Percentiles rank a stretch among this genome's conserved stretches.
phyloP scores from a whole-genome alignment of 2,113 vertebrate species.

The Cynopterus brachyotis region DNA sequence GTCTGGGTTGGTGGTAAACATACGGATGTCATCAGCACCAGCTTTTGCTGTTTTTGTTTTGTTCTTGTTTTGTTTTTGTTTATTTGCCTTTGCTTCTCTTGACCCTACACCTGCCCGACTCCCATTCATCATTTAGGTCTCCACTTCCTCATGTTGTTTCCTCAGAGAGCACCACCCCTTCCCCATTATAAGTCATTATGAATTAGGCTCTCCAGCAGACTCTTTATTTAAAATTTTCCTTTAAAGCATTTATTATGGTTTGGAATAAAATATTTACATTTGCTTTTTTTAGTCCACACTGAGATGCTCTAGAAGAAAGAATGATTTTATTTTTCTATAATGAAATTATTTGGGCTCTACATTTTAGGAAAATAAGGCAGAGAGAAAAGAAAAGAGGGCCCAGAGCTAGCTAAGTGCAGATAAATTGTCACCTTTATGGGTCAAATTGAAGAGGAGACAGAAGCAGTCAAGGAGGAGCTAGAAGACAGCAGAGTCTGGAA shows the following conservation, averaged over 20 bases:
- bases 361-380: conserved; percentile 7
- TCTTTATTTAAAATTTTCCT: conserved; percentile 5
- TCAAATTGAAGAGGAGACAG: not conserved
- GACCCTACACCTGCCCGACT: not conserved
- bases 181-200: not conserved
- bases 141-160: not conserved
- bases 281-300: not conserved
- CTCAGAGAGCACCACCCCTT: not conserved
- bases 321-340: not conserved
- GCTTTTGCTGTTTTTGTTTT: not conserved
- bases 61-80: not conserved
- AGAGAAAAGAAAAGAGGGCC: not conserved
- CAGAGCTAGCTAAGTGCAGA: not conserved
- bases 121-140: not conserved
- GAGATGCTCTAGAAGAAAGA: not conserved
- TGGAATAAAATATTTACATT: conserved; percentile 39
- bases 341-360: not conserved
- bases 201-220: not conserved
- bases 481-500: not conserved
- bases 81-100: not conserved
- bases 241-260: not conserved
- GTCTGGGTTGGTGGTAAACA: not conserved
- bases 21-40: not conserved
- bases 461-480: not conserved
- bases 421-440: not conserved